Conservation (phyloP, 2,113 vertebrate genomes). For the Phoxinus phoxinus region DNA sequence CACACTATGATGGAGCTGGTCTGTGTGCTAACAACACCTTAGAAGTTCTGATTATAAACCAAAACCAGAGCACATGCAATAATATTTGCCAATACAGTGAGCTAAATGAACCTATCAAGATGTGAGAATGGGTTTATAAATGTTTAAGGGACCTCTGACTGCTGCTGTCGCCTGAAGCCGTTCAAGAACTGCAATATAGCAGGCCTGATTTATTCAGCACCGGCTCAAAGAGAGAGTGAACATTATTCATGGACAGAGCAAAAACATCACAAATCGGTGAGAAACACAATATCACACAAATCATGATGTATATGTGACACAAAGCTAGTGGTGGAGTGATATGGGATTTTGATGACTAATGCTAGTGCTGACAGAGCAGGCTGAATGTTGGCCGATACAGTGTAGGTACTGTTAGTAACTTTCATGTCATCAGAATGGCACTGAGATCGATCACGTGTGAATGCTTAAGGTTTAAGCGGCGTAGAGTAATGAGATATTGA, state of each 20-base stretch:
- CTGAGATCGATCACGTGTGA: neutral
- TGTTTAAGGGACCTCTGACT: neutral
- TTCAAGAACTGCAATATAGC: neutral
- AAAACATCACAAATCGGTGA: neutral
- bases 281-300: neutral
- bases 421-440: neutral
- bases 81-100: neutral
- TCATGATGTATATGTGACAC: neutral
- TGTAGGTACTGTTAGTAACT: neutral
- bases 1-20: too few species aligned
- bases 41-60: too few species aligned
- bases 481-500: constrained; percentile 5
- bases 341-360: neutral
- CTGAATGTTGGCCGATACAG: neutral
- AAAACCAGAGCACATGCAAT: too few species aligned
- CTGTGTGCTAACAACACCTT: too few species aligned
- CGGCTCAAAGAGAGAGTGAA: neutral
- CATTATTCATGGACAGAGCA: neutral
- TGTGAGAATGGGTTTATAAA: neutral
- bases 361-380: neutral
- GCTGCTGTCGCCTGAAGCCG: neutral
- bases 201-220: neutral
- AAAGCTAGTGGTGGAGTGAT: neutral
- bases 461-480: neutral
- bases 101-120: neutral